Conservation (phyloP, 2,888 invertebrate species). For the Hyalella azteca region DNA sequence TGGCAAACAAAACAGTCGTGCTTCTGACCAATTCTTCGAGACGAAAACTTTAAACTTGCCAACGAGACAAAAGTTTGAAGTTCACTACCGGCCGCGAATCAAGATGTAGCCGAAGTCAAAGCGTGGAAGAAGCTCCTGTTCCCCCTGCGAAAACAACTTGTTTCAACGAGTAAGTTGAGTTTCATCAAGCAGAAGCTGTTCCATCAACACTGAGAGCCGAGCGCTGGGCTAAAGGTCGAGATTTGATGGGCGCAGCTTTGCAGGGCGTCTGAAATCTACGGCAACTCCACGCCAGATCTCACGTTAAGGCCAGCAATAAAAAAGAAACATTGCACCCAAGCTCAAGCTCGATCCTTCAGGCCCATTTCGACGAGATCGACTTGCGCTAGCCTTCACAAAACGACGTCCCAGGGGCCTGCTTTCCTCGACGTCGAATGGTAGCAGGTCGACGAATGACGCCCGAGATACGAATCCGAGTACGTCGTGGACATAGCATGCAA, state of each 20-base stretch:
- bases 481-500: too few species aligned
- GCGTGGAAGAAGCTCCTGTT: too few species aligned
- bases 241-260: background rate
- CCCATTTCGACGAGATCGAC: conserved; percentile 26
- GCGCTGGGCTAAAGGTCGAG: background rate
- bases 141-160: background rate
- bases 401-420: background rate
- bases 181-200: background rate
- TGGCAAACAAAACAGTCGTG: too few species aligned
- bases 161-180: background rate
- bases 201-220: background rate
- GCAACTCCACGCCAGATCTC: background rate
- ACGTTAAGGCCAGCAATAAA: conserved; percentile 14
- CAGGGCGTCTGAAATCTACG: conserved; percentile 8
- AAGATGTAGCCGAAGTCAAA: too few species aligned
- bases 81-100: too few species aligned
- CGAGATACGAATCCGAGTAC: too few species aligned
- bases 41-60: too few species aligned
- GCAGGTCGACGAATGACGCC: too few species aligned
- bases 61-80: too few species aligned
- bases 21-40: too few species aligned
- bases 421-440: background rate
- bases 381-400: background rate
- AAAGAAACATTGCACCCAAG: background rate
- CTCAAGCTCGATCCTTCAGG: background rate